Conservation (phyloP, 2,888 invertebrate species). For the Ormyrus nitidulus region DNA sequence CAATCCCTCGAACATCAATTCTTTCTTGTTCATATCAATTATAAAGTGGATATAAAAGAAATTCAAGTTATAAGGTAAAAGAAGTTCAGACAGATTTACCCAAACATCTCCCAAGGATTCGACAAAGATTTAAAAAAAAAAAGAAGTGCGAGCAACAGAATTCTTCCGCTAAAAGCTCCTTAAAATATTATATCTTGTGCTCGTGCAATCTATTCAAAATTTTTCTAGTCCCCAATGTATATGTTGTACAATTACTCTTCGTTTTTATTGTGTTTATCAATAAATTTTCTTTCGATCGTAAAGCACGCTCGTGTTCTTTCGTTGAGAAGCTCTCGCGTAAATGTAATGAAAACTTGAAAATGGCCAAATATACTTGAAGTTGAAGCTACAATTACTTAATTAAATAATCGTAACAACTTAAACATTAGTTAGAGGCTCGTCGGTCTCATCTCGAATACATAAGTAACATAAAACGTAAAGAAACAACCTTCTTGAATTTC, state of each 20-base stretch:
- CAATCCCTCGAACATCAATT: background rate
- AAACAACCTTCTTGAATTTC: constrained; percentile 19
- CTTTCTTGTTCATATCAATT: constrained; percentile 1
- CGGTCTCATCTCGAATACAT: constrained; percentile 35
- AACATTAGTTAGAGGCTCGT: constrained; percentile 38
- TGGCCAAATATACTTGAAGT: constrained; percentile 64
- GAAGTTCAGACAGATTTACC: constrained; percentile 21
- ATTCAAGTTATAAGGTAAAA: too few species aligned
- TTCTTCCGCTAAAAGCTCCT: background rate
- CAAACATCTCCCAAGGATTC: constrained; percentile 14
- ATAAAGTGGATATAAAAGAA: background rate
- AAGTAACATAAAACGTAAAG: constrained; percentile 42
- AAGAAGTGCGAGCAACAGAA: constrained; percentile 19
- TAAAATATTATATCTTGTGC: constrained; percentile 18
- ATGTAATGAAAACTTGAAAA: constrained; percentile 54
- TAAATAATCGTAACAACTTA: constrained; percentile 46
- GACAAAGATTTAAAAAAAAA: constrained; percentile 18
- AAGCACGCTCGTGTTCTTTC: background rate
- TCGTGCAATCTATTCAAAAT: constrained; percentile 65
- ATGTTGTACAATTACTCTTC: background rate
- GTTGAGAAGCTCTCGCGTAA: constrained; percentile 51
- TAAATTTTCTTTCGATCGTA: constrained; percentile 46
- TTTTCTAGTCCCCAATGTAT: constrained; percentile 68
- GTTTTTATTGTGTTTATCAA: constrained; percentile 6
- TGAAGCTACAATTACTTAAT: constrained; percentile 50